Conservation (phyloP, 2,797 vertebrate species). For the Holocentrus rufus region DNA sequence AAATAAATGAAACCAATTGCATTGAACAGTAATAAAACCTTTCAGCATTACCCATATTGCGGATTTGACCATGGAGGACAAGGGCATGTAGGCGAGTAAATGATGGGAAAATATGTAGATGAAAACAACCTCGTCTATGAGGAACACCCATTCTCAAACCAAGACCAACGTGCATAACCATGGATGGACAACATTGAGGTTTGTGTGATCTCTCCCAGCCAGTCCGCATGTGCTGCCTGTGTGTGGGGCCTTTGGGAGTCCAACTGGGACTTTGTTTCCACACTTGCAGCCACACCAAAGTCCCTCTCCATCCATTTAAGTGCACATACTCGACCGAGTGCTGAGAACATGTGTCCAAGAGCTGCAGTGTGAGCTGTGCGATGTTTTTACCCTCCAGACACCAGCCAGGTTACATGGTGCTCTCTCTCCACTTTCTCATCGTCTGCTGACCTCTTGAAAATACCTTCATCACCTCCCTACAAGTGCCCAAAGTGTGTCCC, state of each 20-base stretch:
- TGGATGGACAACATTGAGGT: slow-evolving; percentile 63
- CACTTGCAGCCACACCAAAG: slow-evolving; percentile 57
- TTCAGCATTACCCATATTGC: slow-evolving; percentile 3
- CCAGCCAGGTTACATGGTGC: no score
- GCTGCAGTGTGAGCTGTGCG: neutral
- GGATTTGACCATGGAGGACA: neutral
- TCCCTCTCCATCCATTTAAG: neutral
- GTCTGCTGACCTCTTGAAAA: neutral
- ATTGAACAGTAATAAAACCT: neutral
- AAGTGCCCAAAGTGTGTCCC: neutral
- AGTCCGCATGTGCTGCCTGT: slow-evolving; percentile 39
- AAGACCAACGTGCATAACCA: slow-evolving; percentile 31
- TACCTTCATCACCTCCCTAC: neutral
- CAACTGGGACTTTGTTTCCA: slow-evolving; percentile 36
- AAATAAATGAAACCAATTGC: slow-evolving; percentile 14
- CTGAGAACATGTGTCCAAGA: no score
- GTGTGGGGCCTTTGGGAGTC: slow-evolving; percentile 36
- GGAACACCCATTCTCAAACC: slow-evolving; percentile 69
- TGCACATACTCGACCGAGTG: no score
- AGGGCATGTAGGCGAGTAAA: slow-evolving; percentile 24
- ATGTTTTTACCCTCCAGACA: neutral
- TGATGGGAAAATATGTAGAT: slow-evolving; percentile 71
- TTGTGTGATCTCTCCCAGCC: slow-evolving; percentile 63
- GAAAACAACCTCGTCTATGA: slow-evolving; percentile 71
- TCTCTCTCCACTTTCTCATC: neutral